Conservation (phyloP, 2,888 invertebrate species). For the Cinara cedri region DNA sequence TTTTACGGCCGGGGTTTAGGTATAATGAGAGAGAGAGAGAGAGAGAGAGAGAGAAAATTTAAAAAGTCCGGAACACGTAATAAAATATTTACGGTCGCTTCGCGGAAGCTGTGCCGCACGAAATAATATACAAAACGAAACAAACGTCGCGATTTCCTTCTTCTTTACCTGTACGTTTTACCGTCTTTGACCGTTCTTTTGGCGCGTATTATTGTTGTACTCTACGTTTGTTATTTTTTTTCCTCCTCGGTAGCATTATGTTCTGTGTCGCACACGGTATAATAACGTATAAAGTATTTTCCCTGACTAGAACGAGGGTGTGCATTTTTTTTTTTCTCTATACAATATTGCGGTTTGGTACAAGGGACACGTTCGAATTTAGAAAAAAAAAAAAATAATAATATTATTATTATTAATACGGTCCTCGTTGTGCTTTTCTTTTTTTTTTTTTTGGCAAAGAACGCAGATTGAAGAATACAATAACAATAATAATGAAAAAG, state of each 20-base stretch:
- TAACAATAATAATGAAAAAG: conserved; percentile 8
- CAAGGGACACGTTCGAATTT: background rate
- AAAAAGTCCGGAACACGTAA: too few species aligned
- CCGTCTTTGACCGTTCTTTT: too few species aligned
- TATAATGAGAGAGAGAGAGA: background rate
- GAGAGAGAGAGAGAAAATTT: too few species aligned
- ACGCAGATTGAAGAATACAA: background rate
- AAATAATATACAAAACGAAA: too few species aligned
- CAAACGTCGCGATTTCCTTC: too few species aligned
- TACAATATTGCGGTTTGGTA: too few species aligned
- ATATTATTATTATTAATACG: background rate
- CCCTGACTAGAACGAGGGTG: too few species aligned
- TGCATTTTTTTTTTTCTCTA: background rate
- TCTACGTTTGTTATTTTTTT: background rate
- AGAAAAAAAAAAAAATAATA: background rate
- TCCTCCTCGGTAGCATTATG: too few species aligned
- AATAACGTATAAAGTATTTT: background rate
- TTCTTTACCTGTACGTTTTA: too few species aligned
- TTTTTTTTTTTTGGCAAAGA: background rate
- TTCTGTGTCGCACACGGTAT: background rate
- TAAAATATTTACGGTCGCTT: too few species aligned
- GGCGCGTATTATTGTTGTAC: background rate
- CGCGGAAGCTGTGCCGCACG: too few species aligned
- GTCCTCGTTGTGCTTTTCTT: background rate
- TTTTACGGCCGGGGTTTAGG: background rate